Conservation (phyloP, 2,888 invertebrate genomes). For the Heliconius charithonia region DNA sequence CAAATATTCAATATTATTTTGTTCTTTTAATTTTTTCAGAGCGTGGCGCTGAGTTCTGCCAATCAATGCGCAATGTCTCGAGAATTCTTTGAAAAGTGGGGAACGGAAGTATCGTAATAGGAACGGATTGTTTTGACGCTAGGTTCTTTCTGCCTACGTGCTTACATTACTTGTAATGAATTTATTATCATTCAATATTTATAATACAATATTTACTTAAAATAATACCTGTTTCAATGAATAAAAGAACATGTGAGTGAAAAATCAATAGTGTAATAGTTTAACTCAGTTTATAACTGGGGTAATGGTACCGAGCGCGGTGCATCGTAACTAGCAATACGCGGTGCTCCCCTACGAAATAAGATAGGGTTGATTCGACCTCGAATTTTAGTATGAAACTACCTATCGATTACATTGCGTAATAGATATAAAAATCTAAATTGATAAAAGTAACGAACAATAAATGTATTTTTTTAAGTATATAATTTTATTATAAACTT, state of each 20-base stretch:
- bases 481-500: no score
- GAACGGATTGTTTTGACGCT: no score
- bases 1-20: no score
- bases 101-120: no score
- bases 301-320: conserved; percentile 70
- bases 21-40: no score
- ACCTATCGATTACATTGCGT: not conserved
- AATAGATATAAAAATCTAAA: not conserved
- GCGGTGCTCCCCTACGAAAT: conserved; percentile 51
- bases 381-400: conserved; percentile 2
- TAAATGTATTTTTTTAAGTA: no score
- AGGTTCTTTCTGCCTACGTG: no score
- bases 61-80: no score
- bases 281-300: conserved; percentile 73
- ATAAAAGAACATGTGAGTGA: conserved; percentile 58
- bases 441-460: not conserved
- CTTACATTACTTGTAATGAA: not conserved
- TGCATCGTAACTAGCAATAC: conserved; percentile 65
- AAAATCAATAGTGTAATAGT: conserved; percentile 78
- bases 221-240: not conserved
- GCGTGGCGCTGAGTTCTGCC: no score
- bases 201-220: not conserved
- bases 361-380: conserved; percentile 32
- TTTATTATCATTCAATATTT: not conserved
- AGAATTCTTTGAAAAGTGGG: no score